These are phyloP conservation scores for Leptestheria dahalacensis DNA, from an alignment of 1,140 invertebrate genomes.

Conservation along the genomic window DNA sequence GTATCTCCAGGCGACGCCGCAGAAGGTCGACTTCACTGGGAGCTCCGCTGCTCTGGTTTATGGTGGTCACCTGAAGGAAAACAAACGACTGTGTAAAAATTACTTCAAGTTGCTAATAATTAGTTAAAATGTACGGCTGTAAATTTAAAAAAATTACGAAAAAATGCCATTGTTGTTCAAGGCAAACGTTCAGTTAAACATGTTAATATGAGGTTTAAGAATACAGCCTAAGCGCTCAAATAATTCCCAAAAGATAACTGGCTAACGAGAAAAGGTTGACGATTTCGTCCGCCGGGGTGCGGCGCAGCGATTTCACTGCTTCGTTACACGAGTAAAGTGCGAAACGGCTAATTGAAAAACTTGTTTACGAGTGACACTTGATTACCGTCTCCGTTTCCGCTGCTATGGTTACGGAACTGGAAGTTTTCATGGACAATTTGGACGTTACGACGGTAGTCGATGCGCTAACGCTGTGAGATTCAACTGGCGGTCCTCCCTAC, in stretches of 20 bases:
- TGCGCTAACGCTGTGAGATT: neutral
- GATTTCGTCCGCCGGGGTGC: too few species aligned
- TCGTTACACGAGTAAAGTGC: too few species aligned
- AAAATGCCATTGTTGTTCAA: too few species aligned
- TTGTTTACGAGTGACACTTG: neutral
- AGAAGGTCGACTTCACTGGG: constrained; percentile 1
- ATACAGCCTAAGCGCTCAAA: too few species aligned
- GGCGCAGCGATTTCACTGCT: too few species aligned
- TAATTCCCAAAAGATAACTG: too few species aligned
- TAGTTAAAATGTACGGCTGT: too few species aligned
- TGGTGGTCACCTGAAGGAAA: neutral
- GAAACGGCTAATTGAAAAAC: neutral
- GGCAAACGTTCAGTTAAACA: too few species aligned
- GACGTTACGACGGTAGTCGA: neutral
- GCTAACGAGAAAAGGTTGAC: too few species aligned
- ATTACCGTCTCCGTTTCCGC: neutral
- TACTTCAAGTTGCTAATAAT: neutral
- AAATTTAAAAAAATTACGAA: too few species aligned
- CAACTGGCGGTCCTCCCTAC: neutral
- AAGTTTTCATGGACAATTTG: neutral
- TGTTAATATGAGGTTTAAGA: too few species aligned
- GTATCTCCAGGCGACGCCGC: neutral
- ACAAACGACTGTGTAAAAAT: neutral
- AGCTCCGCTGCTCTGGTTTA: neutral
- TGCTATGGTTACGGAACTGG: neutral